Conservation (phyloP, 1,140 invertebrate genomes). For the Drosophila bocqueti region DNA sequence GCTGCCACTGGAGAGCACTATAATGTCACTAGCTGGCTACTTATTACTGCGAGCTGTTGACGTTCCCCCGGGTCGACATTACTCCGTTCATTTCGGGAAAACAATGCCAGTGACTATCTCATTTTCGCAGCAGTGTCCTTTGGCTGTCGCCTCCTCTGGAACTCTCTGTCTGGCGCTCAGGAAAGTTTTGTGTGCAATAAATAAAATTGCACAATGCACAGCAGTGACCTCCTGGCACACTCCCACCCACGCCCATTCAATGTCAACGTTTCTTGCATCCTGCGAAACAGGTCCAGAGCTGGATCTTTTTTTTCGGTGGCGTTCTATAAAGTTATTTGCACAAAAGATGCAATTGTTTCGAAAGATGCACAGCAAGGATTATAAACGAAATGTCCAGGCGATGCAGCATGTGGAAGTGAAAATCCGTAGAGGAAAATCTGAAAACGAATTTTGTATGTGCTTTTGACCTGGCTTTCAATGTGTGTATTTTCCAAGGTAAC, state of each 20-base stretch:
- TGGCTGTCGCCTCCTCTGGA: background rate
- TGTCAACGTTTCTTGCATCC: constrained; percentile 51
- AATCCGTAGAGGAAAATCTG: constrained; percentile 11
- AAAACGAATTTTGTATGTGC: constrained; percentile 36
- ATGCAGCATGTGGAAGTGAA: constrained; percentile 35
- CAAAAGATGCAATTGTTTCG: constrained; percentile 79
- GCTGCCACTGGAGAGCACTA: constrained; percentile 26
- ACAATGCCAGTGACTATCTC: constrained; percentile 77
- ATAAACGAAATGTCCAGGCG: constrained; percentile 53
- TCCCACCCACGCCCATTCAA: constrained; percentile 33
- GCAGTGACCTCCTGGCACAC: constrained; percentile 41
- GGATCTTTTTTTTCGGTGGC: constrained; percentile 22
- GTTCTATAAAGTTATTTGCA: constrained; percentile 75
- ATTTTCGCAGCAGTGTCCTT: constrained; percentile 59
- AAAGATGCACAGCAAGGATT: constrained; percentile 67
- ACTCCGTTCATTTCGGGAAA: constrained; percentile 69
- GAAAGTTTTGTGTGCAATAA: constrained; percentile 73
- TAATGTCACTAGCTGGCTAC: constrained; percentile 66
- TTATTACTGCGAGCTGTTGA: constrained; percentile 53
- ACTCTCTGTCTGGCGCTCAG: background rate
- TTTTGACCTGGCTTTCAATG: background rate
- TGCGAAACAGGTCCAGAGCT: constrained; percentile 28
- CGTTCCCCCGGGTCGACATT: constrained; percentile 49
- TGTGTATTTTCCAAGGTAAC: background rate
- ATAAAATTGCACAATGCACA: constrained; percentile 81